phyloP scores from a whole-genome alignment of 2,797 vertebrate genomes.

The Scolopax rusticola region DNA sequence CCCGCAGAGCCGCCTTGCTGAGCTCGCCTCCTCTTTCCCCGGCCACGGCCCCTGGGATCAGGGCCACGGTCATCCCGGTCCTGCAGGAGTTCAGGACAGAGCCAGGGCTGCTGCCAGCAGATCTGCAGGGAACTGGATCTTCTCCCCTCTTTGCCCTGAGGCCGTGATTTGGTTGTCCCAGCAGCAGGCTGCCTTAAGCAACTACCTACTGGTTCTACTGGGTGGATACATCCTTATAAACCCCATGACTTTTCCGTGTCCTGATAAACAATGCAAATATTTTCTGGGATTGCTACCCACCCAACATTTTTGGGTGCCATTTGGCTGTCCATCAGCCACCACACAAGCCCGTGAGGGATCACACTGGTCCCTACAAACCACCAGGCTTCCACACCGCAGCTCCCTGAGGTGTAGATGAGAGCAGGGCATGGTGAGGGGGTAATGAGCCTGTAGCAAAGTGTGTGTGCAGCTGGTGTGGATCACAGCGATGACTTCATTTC shows the following conservation, averaged over 20 bases:
- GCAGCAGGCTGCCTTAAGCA: constrained; percentile 4
- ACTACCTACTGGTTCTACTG: not conserved
- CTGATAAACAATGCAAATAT: not conserved
- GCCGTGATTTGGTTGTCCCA: not conserved
- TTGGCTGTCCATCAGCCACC: not conserved
- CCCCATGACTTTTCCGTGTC: not conserved
- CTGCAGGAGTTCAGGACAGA: not conserved
- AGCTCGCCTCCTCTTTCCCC: not conserved
- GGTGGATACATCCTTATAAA: not conserved
- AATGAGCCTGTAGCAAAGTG: not conserved
- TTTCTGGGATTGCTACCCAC: not conserved
- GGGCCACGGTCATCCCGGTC: fast-evolving
- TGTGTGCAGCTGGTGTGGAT: constrained; percentile 10
- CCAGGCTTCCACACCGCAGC: fast-evolving
- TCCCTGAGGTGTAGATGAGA: not conserved
- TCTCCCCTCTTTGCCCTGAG: not conserved
- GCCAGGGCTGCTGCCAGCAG: constrained; percentile 8
- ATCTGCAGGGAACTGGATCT: not conserved
- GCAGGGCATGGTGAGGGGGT: not conserved
- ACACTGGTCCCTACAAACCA: not conserved
- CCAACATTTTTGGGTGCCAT: not conserved
- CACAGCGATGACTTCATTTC: constrained; percentile 11
- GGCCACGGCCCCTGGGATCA: fast-evolving
- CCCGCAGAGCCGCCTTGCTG: not conserved
- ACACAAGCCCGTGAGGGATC: not conserved